Evolutionary conservation across 1,140 invertebrate species (phyloP).

Genomic region (Parapsyche elsis): DNA sequence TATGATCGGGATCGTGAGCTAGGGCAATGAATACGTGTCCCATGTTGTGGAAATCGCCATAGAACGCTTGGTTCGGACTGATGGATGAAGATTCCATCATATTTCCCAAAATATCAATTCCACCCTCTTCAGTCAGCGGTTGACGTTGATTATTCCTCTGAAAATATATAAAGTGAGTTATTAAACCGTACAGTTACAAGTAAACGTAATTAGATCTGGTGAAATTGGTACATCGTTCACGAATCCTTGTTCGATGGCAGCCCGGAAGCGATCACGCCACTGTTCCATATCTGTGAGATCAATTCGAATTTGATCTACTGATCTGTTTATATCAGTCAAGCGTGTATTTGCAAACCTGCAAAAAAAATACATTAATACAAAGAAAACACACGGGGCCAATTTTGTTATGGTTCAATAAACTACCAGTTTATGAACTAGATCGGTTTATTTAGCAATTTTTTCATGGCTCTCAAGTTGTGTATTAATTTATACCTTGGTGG

Average conservation of each 20-base stretch:
- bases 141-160: conserved; percentile 67
- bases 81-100: conserved; percentile 80
- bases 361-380: conserved; percentile 12
- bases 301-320: conserved; percentile 73
- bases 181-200: neutral
- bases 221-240: conserved; percentile 67
- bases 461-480: too few species aligned
- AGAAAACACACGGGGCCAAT: neutral
- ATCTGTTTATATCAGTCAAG: conserved; percentile 74
- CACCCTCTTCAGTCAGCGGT: conserved; percentile 72
- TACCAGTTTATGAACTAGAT: too few species aligned
- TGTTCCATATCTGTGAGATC: conserved; percentile 78
- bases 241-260: conserved; percentile 77
- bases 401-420: neutral
- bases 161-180: too few species aligned
- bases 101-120: conserved; percentile 85
- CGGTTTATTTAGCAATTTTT: too few species aligned
- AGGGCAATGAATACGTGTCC: conserved; percentile 74
- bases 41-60: conserved; percentile 82
- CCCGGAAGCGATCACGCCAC: conserved; percentile 80
- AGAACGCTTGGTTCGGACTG: conserved; percentile 75
- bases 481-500: conserved; percentile 61
- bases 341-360: conserved; percentile 67
- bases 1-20: conserved; percentile 78
- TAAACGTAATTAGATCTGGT: too few species aligned